Base-by-base conservation (phyloP, 2,797 vertebrate species). In the Sebastes baramenuke region DNA sequence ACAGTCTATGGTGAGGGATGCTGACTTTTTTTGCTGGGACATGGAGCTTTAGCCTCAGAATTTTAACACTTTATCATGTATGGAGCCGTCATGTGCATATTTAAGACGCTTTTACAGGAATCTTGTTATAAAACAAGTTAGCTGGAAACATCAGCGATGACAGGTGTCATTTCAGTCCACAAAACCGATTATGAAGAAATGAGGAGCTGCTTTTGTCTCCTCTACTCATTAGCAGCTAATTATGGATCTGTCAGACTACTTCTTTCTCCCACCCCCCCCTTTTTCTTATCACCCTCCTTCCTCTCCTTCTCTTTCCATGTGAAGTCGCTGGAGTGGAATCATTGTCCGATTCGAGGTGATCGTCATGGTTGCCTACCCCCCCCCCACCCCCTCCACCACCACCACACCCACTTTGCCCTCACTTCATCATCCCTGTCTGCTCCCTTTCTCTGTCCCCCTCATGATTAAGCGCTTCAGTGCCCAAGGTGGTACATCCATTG, bases 381-480 rank as follows among this genome's bases (percentile, higher is more conserved):
- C 3, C 2, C 1, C 34, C 5, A 36, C 34, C 32, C 9, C 9
- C 2, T 32, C 6, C 32, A 36, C 11, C 34, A 38, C 36, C 32
- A 34, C 9, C 36, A 38, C 65, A 8, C 18, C 9, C 30, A 36
- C n/a, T 14, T 32, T 27, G 2, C 10, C 49, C 70, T 13, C 79
- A 24, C 68, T 77, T 81, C 65, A 77, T 80, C 77, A 65, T 34
- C 71, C 58, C 77, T 75, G 70, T 77, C 81, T 81, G 67, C 67
- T 79, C 65, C 65, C 27, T 72, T 79, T 88, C 81, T 86, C 81
- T 54, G 75, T 79, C 68, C 75, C 65, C 65, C 27, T 49, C 27
- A 84, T 93, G 93, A 94, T 94, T 82, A 92, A 93, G 84, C 9
- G 71, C 18, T 66, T 76, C 81, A 72, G 67, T 77, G 92, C 87